Evolutionary conservation across 2,797 vertebrate genomes (phyloP), one percentile per base, ranked within the genome.

Genomic region (Acrossocheilus wenchowensis): DNA sequence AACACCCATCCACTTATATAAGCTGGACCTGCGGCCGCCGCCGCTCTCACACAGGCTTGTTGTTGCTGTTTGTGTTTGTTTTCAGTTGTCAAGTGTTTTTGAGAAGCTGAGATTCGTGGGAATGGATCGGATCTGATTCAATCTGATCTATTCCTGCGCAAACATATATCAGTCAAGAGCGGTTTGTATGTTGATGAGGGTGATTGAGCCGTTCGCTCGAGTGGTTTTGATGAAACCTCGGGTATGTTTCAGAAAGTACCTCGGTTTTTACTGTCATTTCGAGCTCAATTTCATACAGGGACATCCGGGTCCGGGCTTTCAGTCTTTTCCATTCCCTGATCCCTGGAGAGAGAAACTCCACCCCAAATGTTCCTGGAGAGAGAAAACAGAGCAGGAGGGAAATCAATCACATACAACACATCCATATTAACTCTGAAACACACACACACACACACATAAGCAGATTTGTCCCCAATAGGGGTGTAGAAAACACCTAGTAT

Each of bases 341-440:
- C 77, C 75, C 54, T 36, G 7, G 75, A 78, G 74, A 52, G 48
- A 77, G 52, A 78, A 57, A 78, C 50, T 23, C 30, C 17, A 2
- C 48, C 21, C 45, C 5, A 0, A 23, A 21, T 4, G 34, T 57
- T 57, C 30, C 50, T 36, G 75, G 75, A 75, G 15, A 52, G 30
- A 54, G 2, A 54, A 34, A 77, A 21, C 15, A 36, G 26, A 39
- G 34, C 9, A 19, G 72, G n/a, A 30, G 12, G 30, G 15, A 50
- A 50, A 21, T 52, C 10, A 52, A 34, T 75, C 10, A 15, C 26
- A 21, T 17, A 64, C n/a, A 26, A 21, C n/a, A 64, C 4, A 2
- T 14, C 26, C 12, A 30, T 0, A 21, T 21, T 9, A 50, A 12
- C 43, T 17, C 34, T 39, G 34, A 69, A 15, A 34, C 14, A 69